Percentiles rank a stretch among this genome's conserved stretches.
Conservation (phyloP, 2,888 invertebrate genomes). For the Aelia acuminata region DNA sequence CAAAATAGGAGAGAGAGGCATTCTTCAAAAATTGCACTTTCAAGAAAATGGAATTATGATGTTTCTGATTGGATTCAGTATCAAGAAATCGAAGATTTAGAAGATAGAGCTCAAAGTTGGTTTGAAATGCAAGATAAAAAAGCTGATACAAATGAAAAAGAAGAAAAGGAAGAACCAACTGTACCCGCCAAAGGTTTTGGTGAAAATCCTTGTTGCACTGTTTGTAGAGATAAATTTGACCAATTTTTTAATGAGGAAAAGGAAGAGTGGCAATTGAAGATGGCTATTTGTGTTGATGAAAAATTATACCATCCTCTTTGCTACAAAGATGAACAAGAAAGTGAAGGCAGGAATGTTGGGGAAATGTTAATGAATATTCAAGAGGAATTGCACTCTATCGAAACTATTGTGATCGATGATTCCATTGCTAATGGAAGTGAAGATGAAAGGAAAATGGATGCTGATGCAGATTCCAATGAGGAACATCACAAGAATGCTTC, state of each 20-base stretch:
- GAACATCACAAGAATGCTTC: constrained; percentile 60
- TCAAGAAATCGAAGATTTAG: constrained; percentile 92
- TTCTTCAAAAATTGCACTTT: constrained; percentile 85
- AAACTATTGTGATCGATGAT: constrained; percentile 60
- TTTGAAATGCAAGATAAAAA: constrained; percentile 80
- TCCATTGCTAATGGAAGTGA: constrained; percentile 63
- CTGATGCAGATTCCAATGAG: constrained; percentile 48
- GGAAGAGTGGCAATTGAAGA: constrained; percentile 96
- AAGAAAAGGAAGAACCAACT: constrained; percentile 77
- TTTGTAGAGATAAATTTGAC: constrained; percentile 94
- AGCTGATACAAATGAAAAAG: constrained; percentile 71
- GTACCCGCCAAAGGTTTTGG: constrained; percentile 80
- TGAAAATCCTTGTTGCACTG: constrained; percentile 81
- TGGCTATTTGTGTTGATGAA: constrained; percentile 83
- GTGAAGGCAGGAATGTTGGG: constrained; percentile 60
- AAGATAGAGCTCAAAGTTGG: constrained; percentile 85
- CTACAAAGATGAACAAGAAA: constrained; percentile 87
- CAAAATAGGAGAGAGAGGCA: constrained; percentile 92
- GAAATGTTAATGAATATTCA: constrained; percentile 44
- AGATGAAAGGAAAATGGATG: constrained; percentile 67
- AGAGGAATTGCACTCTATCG: constrained; percentile 57
- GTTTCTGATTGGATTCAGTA: constrained; percentile 93
- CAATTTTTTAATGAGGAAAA: constrained; percentile 97
- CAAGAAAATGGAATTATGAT: constrained; percentile 92
- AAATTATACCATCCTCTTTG: constrained; percentile 91